A percentile compares a stretch with the other conserved stretches of the same genome.
phyloP scores from a whole-genome alignment of 2,888 invertebrate species.

The Biston betularia region DNA sequence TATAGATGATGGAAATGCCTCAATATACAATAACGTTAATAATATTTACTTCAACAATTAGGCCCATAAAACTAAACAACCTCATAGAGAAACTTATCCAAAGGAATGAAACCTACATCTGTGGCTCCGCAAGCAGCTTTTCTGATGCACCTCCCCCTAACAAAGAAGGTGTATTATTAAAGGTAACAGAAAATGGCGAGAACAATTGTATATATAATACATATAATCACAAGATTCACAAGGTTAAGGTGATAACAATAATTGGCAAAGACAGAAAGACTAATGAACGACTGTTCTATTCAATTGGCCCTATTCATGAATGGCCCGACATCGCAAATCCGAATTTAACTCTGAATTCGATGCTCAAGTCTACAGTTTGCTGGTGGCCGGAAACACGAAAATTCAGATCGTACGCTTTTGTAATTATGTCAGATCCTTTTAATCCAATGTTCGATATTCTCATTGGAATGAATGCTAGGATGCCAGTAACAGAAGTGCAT shows the following conservation, averaged over 20 bases:
- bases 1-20: too few relatives aligned
- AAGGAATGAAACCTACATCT: not conserved
- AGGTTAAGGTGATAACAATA: not conserved
- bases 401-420: not conserved
- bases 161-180: not conserved
- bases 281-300: not conserved
- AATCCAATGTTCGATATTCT: not conserved
- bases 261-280: not conserved
- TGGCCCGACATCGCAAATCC: not conserved
- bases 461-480: not conserved
- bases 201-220: not conserved
- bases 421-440: not conserved
- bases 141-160: not conserved
- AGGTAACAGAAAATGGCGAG: not conserved
- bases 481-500: not conserved
- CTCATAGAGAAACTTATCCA: not conserved
- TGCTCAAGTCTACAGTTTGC: not conserved
- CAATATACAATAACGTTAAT: not conserved
- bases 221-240: not conserved
- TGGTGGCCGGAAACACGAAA: not conserved
- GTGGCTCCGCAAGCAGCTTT: not conserved
- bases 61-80: not conserved
- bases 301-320: not conserved
- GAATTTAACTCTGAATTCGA: not conserved
- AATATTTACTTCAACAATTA: not conserved